Evolutionary conservation across 2,797 vertebrate genomes (phyloP).

Genomic region (Holocentrus rufus): DNA sequence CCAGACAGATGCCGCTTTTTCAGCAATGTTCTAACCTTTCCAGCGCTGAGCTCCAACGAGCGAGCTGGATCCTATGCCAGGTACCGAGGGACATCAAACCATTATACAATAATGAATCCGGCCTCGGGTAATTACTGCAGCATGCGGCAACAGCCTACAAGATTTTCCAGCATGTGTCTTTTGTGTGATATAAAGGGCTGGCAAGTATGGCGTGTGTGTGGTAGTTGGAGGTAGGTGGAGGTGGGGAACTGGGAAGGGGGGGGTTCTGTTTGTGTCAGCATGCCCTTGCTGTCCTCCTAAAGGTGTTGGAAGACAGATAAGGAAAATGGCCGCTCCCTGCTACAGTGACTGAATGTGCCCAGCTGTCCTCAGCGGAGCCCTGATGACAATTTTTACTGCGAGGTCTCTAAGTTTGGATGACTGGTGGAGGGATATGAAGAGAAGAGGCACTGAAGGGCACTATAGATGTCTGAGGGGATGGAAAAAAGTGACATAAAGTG

Average conservation of each 20-base stretch:
- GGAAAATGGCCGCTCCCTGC: conserved; percentile 31
- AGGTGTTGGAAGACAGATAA: conserved; percentile 63
- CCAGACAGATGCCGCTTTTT: conserved; percentile 25
- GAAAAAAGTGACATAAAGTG: conserved; percentile 1
- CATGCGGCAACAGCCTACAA: conserved; percentile 28
- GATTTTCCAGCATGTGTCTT: conserved; percentile 32
- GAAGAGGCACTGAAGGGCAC: neutral
- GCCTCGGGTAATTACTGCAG: conserved; percentile 57
- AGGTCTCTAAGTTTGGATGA: neutral
- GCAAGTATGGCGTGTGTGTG: neutral
- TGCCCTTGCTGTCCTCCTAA: conserved; percentile 33
- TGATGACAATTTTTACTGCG: conserved; percentile 19
- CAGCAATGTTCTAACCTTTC: conserved; percentile 40
- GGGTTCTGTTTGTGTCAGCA: conserved; percentile 46
- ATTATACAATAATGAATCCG: conserved; percentile 55
- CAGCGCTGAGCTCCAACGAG: conserved; percentile 24
- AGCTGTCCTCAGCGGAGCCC: conserved; percentile 26
- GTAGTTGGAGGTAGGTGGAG: neutral
- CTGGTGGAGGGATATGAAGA: conserved; percentile 9
- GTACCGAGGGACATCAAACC: conserved; percentile 51
- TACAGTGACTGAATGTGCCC: conserved; percentile 29
- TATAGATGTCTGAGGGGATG: conserved; percentile 23
- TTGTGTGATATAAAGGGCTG: conserved; percentile 34
- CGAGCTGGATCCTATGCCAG: conserved; percentile 38
- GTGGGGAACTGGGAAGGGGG: conserved; percentile 29